Percentiles rank a stretch among this genome's conserved stretches.
phyloP scores from a whole-genome alignment of 2,888 invertebrate genomes.

The Coenonympha glycerion region DNA sequence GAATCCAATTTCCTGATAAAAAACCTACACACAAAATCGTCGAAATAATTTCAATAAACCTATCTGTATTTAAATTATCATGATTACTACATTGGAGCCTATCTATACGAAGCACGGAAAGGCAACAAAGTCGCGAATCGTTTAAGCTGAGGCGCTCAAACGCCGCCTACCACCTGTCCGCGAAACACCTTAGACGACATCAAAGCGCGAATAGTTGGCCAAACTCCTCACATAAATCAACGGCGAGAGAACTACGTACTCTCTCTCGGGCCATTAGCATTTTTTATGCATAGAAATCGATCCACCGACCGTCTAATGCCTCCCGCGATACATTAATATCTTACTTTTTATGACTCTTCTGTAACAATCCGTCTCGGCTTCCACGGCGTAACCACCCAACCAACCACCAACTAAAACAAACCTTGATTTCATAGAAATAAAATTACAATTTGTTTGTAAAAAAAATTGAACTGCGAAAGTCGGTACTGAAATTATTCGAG shows the following conservation, averaged over 20 bases:
- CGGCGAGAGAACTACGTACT: conserved; percentile 54
- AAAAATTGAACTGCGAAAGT: conserved; percentile 18
- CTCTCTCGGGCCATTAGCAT: conserved; percentile 71
- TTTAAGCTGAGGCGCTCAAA: conserved; percentile 22
- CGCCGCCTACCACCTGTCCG: conserved; percentile 45
- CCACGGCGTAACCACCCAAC: conserved; percentile 37
- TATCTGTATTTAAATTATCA: not conserved
- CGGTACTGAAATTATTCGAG: conserved; percentile 42
- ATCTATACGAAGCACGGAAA: not conserved
- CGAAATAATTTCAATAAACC: not conserved
- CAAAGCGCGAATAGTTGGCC: conserved; percentile 55
- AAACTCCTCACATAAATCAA: conserved; percentile 66
- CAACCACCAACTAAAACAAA: conserved; percentile 4
- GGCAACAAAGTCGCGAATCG: conserved; percentile 16
- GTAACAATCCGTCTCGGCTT: conserved; percentile 60
- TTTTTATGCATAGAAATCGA: conserved; percentile 77
- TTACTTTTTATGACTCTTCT: conserved; percentile 76
- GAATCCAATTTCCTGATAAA: too few species aligned
- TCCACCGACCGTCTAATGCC: conserved; percentile 71
- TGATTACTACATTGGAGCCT: not conserved
- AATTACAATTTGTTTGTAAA: not conserved
- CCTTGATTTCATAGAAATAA: not conserved
- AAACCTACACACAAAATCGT: too few species aligned
- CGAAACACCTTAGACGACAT: conserved; percentile 40
- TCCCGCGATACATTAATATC: conserved; percentile 77